Evolutionary conservation across 2,888 invertebrate species (phyloP).

Genomic region (Agrotis puta): DNA sequence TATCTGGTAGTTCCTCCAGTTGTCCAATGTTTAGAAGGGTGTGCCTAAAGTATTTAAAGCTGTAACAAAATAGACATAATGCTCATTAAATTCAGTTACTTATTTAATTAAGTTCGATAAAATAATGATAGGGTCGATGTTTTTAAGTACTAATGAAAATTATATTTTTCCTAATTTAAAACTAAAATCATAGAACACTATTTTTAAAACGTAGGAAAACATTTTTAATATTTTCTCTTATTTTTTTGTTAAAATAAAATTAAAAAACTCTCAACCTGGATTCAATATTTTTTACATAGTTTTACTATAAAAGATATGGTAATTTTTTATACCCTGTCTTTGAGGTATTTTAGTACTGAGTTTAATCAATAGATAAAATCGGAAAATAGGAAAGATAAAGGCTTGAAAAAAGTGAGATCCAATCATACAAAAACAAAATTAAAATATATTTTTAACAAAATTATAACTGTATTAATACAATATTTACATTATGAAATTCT

Average conservation of each 20-base stretch:
- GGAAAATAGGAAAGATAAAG: slow-evolving; percentile 5
- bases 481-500: slow-evolving; percentile 38
- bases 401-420: slow-evolving; percentile 13
- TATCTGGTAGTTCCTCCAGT: too few species aligned
- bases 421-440: slow-evolving; percentile 30
- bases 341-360: not conserved
- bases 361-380: too few species aligned
- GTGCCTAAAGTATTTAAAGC: not conserved
- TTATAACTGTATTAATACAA: slow-evolving; percentile 4
- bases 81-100: not conserved
- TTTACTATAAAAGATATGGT: not conserved
- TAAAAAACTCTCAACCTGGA: too few species aligned
- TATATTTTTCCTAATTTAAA: too few species aligned
- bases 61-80: not conserved
- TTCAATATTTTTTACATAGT: not conserved
- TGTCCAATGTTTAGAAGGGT: too few species aligned
- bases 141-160: not conserved
- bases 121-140: slow-evolving; percentile 7
- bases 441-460: slow-evolving; percentile 51
- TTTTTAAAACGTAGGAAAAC: not conserved
- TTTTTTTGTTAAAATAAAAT: too few species aligned
- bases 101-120: not conserved
- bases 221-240: not conserved
- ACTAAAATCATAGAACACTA: not conserved
- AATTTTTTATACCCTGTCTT: not conserved